Evolutionary conservation across 1,140 invertebrate genomes (phyloP).

Genomic region (Aricia agestis): DNA sequence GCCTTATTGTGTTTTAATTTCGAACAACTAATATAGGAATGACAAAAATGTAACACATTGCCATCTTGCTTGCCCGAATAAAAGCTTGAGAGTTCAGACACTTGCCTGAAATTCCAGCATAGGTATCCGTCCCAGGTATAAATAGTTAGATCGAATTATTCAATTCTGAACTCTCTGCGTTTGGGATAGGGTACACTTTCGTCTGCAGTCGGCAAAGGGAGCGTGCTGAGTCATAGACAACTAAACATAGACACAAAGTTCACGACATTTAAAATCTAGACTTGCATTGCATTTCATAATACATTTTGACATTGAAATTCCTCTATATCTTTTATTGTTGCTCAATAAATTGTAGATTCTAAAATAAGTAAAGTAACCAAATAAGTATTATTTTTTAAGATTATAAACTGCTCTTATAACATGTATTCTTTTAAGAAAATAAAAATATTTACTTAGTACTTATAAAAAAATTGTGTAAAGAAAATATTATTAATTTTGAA

Average conservation of each 20-base stretch:
- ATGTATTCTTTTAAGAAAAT: too few relatives aligned
- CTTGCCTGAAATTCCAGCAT: background rate
- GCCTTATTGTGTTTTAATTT: too few relatives aligned
- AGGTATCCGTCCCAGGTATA: background rate
- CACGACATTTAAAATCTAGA: conserved; percentile 10
- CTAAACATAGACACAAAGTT: conserved; percentile 14
- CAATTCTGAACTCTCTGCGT: background rate
- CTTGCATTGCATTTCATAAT: conserved; percentile 9
- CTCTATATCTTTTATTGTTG: background rate
- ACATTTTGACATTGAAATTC: background rate
- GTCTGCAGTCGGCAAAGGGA: background rate
- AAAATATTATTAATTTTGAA: too few relatives aligned
- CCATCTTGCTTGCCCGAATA: background rate
- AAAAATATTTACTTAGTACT: too few relatives aligned
- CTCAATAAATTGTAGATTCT: too few relatives aligned
- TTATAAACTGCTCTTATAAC: too few relatives aligned
- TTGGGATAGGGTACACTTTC: background rate
- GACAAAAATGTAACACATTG: background rate
- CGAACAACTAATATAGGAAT: too few relatives aligned
- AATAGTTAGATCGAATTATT: background rate
- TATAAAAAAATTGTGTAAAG: too few relatives aligned
- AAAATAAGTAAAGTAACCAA: too few relatives aligned
- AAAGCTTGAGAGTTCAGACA: background rate
- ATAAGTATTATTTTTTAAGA: too few relatives aligned
- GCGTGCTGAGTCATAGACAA: conserved; percentile 12